Evolutionary conservation across 2,888 invertebrate species (phyloP).

Genomic region (Diplazon laetatorius): DNA sequence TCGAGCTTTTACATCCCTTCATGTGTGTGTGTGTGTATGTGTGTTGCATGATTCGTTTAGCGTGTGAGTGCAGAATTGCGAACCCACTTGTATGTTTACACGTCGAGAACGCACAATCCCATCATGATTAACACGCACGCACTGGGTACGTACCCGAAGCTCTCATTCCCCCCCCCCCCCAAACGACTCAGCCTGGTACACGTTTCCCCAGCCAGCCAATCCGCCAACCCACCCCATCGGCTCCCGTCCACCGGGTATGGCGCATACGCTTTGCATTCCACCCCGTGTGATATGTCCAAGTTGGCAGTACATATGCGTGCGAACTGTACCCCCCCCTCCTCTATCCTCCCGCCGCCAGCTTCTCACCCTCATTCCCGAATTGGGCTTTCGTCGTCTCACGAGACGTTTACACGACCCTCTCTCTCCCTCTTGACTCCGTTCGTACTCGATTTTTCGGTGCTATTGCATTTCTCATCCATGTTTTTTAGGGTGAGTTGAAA

Average conservation of each 20-base stretch:
- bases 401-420: neutral
- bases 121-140: slow-evolving; percentile 67
- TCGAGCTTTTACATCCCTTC: slow-evolving; percentile 30
- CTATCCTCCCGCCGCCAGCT: neutral
- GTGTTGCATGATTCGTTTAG: slow-evolving; percentile 31
- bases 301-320: neutral
- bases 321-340: neutral
- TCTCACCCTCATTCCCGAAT: too few relatives aligned
- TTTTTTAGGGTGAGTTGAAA: too few relatives aligned
- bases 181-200: slow-evolving; percentile 21
- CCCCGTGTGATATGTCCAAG: slow-evolving; percentile 14
- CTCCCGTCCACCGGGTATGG: neutral
- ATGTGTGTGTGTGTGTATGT: slow-evolving; percentile 14
- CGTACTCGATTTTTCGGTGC: too few relatives aligned
- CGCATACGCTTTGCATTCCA: slow-evolving; percentile 16
- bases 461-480: too few relatives aligned
- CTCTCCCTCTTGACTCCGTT: neutral
- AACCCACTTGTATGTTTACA: slow-evolving; percentile 58
- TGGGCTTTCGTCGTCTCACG: too few relatives aligned
- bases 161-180: neutral
- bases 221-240: neutral
- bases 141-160: slow-evolving; percentile 12
- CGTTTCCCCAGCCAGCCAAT: neutral
- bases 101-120: slow-evolving; percentile 65
- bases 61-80: slow-evolving; percentile 24